These are phyloP conservation scores for Scatophagus argus DNA, from an alignment of 2,113 vertebrate species.

Conservation along the genomic window DNA sequence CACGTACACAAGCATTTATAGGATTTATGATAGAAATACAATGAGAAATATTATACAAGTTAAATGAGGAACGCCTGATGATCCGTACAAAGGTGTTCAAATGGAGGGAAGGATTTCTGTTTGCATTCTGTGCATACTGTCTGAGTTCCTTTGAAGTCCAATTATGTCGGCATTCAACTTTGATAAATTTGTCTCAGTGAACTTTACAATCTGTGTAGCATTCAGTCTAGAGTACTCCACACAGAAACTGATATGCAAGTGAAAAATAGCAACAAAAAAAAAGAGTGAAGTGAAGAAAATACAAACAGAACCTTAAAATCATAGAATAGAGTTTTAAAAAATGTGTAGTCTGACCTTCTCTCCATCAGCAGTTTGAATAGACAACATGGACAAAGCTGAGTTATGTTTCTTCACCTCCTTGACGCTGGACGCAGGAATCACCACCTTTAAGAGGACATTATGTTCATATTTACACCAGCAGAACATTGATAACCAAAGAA, in stretches of 20 bases:
- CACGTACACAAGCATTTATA: background rate
- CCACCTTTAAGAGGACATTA: slow-evolving; percentile 37
- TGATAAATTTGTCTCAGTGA: background rate
- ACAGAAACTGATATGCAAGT: background rate
- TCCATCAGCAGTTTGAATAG: slow-evolving; percentile 79
- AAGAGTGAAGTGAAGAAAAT: background rate
- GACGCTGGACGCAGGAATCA: slow-evolving; percentile 77
- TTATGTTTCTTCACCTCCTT: slow-evolving; percentile 86
- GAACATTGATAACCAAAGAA: background rate
- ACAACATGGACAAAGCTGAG: slow-evolving; percentile 85
- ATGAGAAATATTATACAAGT: background rate
- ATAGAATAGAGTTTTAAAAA: background rate
- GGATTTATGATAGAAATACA: background rate
- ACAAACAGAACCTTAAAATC: background rate
- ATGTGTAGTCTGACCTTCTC: slow-evolving; percentile 84
- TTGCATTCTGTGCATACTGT: no score
- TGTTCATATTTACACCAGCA: background rate
- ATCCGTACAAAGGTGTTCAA: background rate
- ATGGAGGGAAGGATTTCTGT: background rate
- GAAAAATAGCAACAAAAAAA: background rate
- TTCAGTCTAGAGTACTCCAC: background rate
- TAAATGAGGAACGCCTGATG: background rate
- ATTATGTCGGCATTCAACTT: background rate
- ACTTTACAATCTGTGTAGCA: background rate
- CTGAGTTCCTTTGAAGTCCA: no score